These are phyloP conservation scores for Corydoras sp. DNA, from an alignment of 2,113 vertebrate genomes.

Conservation along the genomic window DNA sequence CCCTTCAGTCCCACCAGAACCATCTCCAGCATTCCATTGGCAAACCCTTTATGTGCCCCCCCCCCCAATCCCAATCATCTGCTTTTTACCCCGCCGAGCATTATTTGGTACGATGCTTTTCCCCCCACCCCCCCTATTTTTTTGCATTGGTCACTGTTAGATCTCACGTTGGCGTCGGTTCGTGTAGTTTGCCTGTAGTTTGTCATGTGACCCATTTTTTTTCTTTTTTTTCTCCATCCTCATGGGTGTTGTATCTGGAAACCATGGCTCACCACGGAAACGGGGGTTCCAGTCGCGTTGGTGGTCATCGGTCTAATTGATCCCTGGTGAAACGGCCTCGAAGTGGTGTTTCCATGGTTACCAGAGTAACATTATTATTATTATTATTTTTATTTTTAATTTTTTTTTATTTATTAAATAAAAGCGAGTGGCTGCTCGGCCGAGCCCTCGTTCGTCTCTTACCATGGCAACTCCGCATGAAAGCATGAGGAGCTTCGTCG, in stretches of 20 bases:
- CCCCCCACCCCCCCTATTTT: neutral
- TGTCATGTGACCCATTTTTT: neutral
- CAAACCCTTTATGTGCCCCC: conserved; percentile 7
- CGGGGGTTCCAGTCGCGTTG: conserved; percentile 22
- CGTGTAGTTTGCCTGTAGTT: conserved; percentile 22
- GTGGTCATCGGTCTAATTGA: neutral
- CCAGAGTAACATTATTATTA: conserved; percentile 23
- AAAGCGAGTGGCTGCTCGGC: conserved; percentile 29
- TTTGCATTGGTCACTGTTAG: conserved; percentile 17
- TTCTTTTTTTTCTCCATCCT: conserved; percentile 18
- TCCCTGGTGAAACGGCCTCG: conserved; percentile 18
- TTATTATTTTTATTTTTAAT: neutral
- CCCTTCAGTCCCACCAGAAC: conserved; percentile 43
- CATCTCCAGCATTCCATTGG: conserved; percentile 56
- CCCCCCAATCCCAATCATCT: conserved; percentile 16
- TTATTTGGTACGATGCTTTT: conserved; percentile 23
- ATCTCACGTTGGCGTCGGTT: conserved; percentile 21
- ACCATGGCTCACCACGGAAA: conserved; percentile 28
- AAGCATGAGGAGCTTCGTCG: conserved; percentile 25
- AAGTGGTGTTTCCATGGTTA: conserved; percentile 36
- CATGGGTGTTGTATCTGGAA: conserved; percentile 40
- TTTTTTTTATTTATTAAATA: neutral
- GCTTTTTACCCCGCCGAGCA: neutral
- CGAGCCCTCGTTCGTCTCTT: conserved; percentile 24
- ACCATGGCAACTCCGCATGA: conserved; percentile 36